A percentile compares a stretch with the other conserved stretches of the same genome.
These are phyloP conservation scores for Leucosticte australis DNA, from an alignment of 2,113 vertebrate species.

Conservation along the genomic window DNA sequence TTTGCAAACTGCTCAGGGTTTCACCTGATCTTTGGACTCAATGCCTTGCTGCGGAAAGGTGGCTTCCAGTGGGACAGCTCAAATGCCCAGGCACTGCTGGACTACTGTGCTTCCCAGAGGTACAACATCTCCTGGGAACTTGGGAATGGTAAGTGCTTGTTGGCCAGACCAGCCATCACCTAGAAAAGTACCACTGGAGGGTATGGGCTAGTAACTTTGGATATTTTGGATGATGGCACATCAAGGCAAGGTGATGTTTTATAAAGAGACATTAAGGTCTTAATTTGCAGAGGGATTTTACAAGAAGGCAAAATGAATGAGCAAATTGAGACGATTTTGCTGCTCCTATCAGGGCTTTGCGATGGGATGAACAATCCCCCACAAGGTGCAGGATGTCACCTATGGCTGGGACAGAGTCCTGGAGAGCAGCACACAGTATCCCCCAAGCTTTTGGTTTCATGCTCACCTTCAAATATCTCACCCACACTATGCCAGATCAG, in stretches of 20 bases:
- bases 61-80: slow-evolving; percentile 84
- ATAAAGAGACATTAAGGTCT: neutral
- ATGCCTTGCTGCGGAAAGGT: slow-evolving; percentile 82
- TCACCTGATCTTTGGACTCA: slow-evolving; percentile 92
- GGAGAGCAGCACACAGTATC: accelerated
- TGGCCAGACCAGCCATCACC: accelerated
- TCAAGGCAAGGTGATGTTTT: neutral
- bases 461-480: neutral
- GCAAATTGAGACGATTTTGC: neutral
- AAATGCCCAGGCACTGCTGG: slow-evolving; percentile 81
- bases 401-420: neutral
- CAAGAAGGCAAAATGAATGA: neutral
- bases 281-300: neutral
- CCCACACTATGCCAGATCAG: accelerated
- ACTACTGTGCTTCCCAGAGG: slow-evolving; percentile 78
- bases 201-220: neutral
- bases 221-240: neutral
- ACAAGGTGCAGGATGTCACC: neutral
- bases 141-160: slow-evolving; percentile 83
- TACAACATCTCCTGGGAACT: slow-evolving; percentile 93
- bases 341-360: neutral
- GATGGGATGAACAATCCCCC: accelerated
- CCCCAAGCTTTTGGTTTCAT: accelerated
- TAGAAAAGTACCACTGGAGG: neutral
- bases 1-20: slow-evolving; percentile 86